A percentile compares a stretch with the other conserved stretches of the same genome.
phyloP scores from a whole-genome alignment of 1,140 invertebrate species.

The Mercenaria mercenaria region DNA sequence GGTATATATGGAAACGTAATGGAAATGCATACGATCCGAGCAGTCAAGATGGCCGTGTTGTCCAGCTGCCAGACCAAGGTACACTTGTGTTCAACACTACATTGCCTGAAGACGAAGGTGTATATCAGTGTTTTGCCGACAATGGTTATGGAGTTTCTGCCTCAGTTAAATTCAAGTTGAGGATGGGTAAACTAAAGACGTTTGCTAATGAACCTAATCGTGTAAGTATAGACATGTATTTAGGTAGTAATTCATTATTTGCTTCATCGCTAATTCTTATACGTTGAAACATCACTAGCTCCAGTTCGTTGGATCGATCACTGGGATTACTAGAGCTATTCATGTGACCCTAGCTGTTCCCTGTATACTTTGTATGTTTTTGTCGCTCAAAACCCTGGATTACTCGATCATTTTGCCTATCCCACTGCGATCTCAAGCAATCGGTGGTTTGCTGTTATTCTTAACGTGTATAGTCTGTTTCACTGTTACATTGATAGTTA shows the following conservation, averaged over 20 bases:
- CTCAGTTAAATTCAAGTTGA: conserved; percentile 75
- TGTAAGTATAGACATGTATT: no score
- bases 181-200: conserved; percentile 74
- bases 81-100: conserved; percentile 96
- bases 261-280: not conserved
- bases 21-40: conserved; percentile 92
- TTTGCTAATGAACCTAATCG: conserved; percentile 64
- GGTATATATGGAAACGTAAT: conserved; percentile 98
- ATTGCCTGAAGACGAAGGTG: conserved; percentile 94
- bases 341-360: no score
- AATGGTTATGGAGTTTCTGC: conserved; percentile 95
- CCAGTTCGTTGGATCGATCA: not conserved
- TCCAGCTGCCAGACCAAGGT: conserved; percentile 95
- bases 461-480: no score
- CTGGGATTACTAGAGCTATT: not conserved
- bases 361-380: no score
- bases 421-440: no score
- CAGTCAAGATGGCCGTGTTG: conserved; percentile 93
- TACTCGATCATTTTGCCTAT: no score
- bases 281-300: not conserved
- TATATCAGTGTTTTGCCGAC: conserved; percentile 98
- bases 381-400: no score
- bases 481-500: no score
- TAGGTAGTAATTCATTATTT: not conserved
- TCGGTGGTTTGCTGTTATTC: no score